phyloP scores from a whole-genome alignment of 2,888 invertebrate genomes.

The Drosophila cracens region DNA sequence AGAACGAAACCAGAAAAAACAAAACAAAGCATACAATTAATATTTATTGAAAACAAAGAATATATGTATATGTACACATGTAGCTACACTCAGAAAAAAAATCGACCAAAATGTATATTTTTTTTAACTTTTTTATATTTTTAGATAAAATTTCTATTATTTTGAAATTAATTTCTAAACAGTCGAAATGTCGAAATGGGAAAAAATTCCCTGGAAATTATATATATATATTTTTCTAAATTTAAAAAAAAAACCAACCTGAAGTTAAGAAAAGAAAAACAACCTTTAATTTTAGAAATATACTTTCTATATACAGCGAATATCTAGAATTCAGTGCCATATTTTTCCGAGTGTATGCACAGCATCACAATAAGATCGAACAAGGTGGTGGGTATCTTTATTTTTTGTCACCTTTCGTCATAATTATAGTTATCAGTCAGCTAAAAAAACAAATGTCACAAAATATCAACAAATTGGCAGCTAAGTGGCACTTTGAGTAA shows the following conservation, averaged over 20 bases:
- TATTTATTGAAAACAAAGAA: constrained; percentile 25
- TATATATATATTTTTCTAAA: background rate
- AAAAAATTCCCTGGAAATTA: background rate
- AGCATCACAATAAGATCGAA: background rate
- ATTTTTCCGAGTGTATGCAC: background rate
- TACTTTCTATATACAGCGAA: background rate
- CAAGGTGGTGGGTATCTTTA: background rate
- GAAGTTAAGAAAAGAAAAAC: too few species aligned
- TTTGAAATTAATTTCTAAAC: background rate
- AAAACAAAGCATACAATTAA: background rate
- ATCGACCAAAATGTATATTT: too few species aligned
- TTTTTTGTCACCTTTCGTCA: background rate
- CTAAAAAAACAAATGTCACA: constrained; percentile 8
- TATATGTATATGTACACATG: background rate
- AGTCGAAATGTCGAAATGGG: background rate
- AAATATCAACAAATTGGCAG: constrained; percentile 14
- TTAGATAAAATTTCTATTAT: background rate
- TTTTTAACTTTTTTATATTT: background rate
- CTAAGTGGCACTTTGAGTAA: constrained; percentile 4
- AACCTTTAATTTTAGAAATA: background rate
- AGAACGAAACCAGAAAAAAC: constrained; percentile 9
- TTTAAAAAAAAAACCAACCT: background rate
- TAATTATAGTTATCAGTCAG: constrained; percentile 29
- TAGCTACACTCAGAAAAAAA: background rate
- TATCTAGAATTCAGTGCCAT: background rate